Base-by-base conservation (phyloP, 2,888 invertebrate species). In the Panzeria rudis region DNA sequence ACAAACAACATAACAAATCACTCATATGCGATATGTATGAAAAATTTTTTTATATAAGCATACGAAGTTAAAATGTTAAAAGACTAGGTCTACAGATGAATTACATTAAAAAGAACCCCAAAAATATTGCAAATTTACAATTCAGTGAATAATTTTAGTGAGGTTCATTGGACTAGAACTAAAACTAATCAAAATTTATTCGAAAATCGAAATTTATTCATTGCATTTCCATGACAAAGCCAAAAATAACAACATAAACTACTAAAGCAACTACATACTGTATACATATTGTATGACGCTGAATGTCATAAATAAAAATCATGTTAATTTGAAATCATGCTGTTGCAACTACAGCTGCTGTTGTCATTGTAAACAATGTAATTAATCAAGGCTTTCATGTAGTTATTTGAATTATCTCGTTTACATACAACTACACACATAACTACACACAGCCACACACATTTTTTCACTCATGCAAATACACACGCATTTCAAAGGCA, bases 341-440 rank as follows among this genome's bases (percentile, higher is more conserved):
- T 17, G 23, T 69, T 6, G 8, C 23, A 11, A 56, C 41, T n/a
- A 5, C 69, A 5, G 23, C 17, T 13, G n/a, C 23, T 50, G 50
- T 6, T 54, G 17, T 56, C 25, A 56, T 15, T 29, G 29, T 66
- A 64, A 64, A 44, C 64, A 44, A 54, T 54, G 54, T 56, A 44
- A 66, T 76, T 54, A 5, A 23, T 35, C 47, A 50, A 38, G 15
- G 35, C 38, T 8, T 35, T 23, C 17, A 23, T 56, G 56, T 59
- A 29, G 29, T 54, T 44, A 44, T 41, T 71, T 44, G 29, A 71
- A 71, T 71, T 71, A 71, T 20, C 41, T 44, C 13, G 8, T 56
- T 38, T 41, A 2, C 6, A 25, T n/a, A 4, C 8, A n/a, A 25
- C 41, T 25, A 69, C 2, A 23, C 8, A 13, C 23, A 47, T 3